phyloP scores from a whole-genome alignment of 2,797 vertebrate genomes.

The Lithobates pipiens region DNA sequence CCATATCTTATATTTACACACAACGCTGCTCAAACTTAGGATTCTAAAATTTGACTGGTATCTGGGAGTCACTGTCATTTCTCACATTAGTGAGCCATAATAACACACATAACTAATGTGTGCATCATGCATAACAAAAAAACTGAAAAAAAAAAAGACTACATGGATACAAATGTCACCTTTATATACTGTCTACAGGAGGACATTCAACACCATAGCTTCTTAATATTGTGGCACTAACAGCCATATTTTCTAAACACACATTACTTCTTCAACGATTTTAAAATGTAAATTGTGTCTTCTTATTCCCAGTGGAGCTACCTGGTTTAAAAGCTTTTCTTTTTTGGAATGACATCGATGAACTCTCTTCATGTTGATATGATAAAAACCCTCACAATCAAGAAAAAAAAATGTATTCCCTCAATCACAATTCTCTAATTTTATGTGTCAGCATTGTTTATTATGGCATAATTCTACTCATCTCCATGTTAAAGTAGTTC shows the following conservation, averaged over 20 bases:
- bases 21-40: too few species aligned
- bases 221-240: not conserved
- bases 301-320: conserved; percentile 3
- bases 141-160: not conserved
- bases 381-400: conserved; percentile 33
- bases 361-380: conserved; percentile 32
- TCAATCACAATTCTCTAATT: conserved; percentile 2
- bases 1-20: too few species aligned
- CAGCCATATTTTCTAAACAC: conserved; percentile 5
- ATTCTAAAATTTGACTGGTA: too few species aligned
- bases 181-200: not conserved
- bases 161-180: not conserved
- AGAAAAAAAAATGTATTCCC: conserved; percentile 15
- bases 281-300: conserved; percentile 44
- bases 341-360: conserved; percentile 11
- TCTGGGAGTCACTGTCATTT: too few species aligned
- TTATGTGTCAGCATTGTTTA: conserved; percentile 11
- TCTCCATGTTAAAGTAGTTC: conserved; percentile 20
- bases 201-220: not conserved
- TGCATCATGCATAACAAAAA: not conserved
- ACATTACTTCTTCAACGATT: conserved; percentile 42
- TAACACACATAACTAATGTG: too few species aligned
- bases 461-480: not conserved
- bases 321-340: conserved; percentile 39
- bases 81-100: not conserved